A percentile compares a stretch with the other conserved stretches of the same genome.
Conservation (phyloP, 2,888 invertebrate genomes). For the Pteria penguin region DNA sequence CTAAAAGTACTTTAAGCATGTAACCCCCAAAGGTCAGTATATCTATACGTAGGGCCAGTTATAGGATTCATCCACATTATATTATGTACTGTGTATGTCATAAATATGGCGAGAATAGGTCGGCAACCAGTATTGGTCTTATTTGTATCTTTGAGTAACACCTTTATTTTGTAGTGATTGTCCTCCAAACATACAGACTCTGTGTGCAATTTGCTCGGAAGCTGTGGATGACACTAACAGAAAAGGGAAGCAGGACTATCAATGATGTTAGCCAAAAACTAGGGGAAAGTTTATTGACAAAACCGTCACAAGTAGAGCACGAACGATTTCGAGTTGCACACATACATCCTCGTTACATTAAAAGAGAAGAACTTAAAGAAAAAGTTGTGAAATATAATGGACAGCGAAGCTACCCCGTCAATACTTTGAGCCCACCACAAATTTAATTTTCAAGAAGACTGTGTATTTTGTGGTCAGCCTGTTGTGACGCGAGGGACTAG, state of each 20-base stretch:
- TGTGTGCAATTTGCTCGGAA: too few relatives aligned
- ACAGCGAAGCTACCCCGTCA: not conserved
- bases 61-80: too few relatives aligned
- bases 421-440: not conserved
- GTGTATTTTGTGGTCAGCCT: not conserved
- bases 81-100: too few relatives aligned
- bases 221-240: not conserved
- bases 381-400: not conserved
- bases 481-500: not conserved
- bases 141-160: too few relatives aligned
- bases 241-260: not conserved
- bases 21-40: too few relatives aligned
- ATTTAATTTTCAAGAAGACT: not conserved
- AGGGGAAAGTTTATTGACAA: not conserved
- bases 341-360: not conserved
- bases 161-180: too few relatives aligned
- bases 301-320: not conserved
- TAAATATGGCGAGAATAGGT: too few relatives aligned
- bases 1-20: too few relatives aligned
- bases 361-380: not conserved
- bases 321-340: not conserved
- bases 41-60: too few relatives aligned
- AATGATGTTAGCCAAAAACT: not conserved
- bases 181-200: too few relatives aligned
- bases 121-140: too few relatives aligned